Evolutionary conservation across 2,113 vertebrate genomes (phyloP), one percentile per base, ranked within the genome.

Genomic region (Seriola aureovittata): DNA sequence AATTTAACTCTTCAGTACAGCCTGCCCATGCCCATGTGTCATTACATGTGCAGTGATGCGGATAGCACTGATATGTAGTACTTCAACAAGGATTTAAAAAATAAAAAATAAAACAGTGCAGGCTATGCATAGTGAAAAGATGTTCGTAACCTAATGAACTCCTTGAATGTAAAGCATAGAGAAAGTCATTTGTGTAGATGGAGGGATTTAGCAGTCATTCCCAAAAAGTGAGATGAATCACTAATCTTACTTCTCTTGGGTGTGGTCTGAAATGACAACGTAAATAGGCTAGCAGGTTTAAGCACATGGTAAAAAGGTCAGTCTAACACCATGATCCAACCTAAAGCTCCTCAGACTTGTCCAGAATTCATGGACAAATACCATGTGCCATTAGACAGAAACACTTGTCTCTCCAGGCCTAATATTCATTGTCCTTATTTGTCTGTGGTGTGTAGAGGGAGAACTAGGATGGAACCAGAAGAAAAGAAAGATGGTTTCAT

Each of bases 401-500:
- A 36, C 73, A 67, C 58, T 58, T 25, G 9, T 58, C 38, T 81
- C 7, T 64, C 25, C n/a, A 48, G 32, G 29, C 54, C 70, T 54
- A 14, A 21, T 55, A 85, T 68, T 63, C 38, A 25, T 65, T 73
- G 17, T 44, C 46, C 71, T 70, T 52, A 44, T 78, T 71, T 71
- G 40, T 66, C 38, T 71, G 71, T 79, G 19, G 38, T 48, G 62
- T 77, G 69, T 59, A 80, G 13, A 75, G 46, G 11, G 63, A 80
- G n/a, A 42, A 68, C 70, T 10, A 1, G 25, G 82, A 38, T 78
- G 48, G 71, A 80, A 44, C 19, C n/a, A 59, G 57, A 79, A 46
- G 73, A 59, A 71, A 55, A 70, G 46, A 68, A 72, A 84, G 81
- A 78, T 66, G 79, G 91, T 93, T 90, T 92, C 85, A 86, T 72